These are phyloP conservation scores for Gymnoscelis rufifasciata DNA, from an alignment of 2,888 invertebrate species.

Conservation along the genomic window DNA sequence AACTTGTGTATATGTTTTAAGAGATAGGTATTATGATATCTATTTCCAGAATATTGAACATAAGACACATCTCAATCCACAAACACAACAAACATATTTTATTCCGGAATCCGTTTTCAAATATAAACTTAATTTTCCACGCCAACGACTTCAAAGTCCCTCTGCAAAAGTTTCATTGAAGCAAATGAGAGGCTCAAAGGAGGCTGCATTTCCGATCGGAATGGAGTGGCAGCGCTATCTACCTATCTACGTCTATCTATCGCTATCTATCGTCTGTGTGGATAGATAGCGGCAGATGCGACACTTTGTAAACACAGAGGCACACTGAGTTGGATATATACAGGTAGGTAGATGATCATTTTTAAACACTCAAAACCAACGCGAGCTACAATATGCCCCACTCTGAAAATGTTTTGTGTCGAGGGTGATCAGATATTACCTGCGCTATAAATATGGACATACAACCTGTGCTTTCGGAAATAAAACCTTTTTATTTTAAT, in stretches of 20 bases:
- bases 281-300: neutral
- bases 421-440: too few species aligned
- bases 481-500: too few species aligned
- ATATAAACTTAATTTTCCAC: conserved; percentile 7
- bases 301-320: neutral
- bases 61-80: too few species aligned
- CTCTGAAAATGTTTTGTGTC: too few species aligned
- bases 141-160: conserved; percentile 5
- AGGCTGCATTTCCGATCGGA: conserved; percentile 19
- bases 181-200: conserved; percentile 23
- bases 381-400: too few species aligned
- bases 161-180: conserved; percentile 15
- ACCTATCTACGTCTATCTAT: neutral
- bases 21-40: too few species aligned
- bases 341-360: too few species aligned
- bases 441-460: too few species aligned
- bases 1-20: too few species aligned
- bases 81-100: neutral
- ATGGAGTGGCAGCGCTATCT: conserved; percentile 8
- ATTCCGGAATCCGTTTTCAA: neutral
- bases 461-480: too few species aligned
- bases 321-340: conserved; percentile 1
- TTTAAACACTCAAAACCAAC: too few species aligned
- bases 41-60: too few species aligned
- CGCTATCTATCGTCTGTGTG: neutral